Base-by-base conservation (phyloP, 2,888 invertebrate species). In the Biston stratarius region DNA sequence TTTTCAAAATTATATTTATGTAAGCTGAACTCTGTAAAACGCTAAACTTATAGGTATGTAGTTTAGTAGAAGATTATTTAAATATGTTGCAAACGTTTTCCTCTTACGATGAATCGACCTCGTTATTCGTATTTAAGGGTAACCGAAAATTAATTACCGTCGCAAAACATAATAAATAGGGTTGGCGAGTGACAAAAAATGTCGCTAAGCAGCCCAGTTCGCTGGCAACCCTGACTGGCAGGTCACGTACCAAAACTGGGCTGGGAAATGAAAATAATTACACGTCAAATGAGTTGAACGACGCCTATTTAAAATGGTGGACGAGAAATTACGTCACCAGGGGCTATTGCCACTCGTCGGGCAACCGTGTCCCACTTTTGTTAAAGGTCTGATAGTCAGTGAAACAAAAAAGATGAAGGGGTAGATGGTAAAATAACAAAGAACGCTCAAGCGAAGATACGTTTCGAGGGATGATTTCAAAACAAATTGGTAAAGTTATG, bases 201-300 rank as follows among this genome's bases (percentile, higher is more conserved):
- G 72, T 77, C 76, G 73, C 67, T 67, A 69, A 68, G 76, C 75
- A 73, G 71, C 72, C 60, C 67, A 38, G 53, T 62, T 72, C 63
- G 69, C 70, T 71, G 77, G 53, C 66, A 64, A 34, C 63, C 59
- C 67, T 73, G 64, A 69, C 67, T 64, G 71, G 66, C 70, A 68
- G 75, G 78, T 79, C 82, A 83, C 84, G 81, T 84, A 84, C 81
- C 78, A 76, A 83, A 87, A 84, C 84, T 80, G 82, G 82, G 84
- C 79, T 78, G 79, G 75, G 82, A 82, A 88, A 87, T 83, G 85
- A 85, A 87, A 91, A 89, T 90, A 88, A 90, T 89, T 88, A 87
- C 83, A 85, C 79, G 87, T 87, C 88, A 89, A 89, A 89, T 87
- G 87, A 86, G 84, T 86, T 86, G 85, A 86, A 88, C 84, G 90